Evolutionary conservation across 2,113 vertebrate species (phyloP), one percentile per base, ranked within the genome.

Genomic region (Cebus imitator): DNA sequence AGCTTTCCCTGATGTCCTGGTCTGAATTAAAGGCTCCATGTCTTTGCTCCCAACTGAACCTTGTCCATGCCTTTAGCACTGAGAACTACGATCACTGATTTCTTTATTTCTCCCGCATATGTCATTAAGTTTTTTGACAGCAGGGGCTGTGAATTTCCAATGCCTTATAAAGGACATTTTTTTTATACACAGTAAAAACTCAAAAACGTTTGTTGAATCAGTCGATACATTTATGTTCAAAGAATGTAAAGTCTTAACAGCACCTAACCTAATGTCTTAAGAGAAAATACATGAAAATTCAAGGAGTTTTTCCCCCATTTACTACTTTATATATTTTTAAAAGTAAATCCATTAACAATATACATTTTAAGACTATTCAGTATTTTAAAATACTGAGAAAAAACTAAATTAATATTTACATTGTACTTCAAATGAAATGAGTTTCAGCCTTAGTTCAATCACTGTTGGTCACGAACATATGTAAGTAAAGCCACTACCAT

Each of bases 261-360:
- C 18, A 88, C 27, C 48, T 89, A 88, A 61, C 8, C 23, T 48
- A 80, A 1, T 40, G 27, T 35, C 27, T 91, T 61, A 93, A 61
- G n/a, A 75, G 43, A 72, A 98, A 92, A 70, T 50, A 9, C 61
- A 72, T 12, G 10, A 7, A 81, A 76, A 95, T 52, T 75, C 27
- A 72, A 90, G 78, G 40, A 68, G n/a, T 48, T 57, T 84, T 25
- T 21, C n/a, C 23, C 17, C 20, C 45, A 83, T 37, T 85, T 58
- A 86, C 27, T 35, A 88, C 5, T 50, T 30, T 81, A 45, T 21
- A 13, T 79, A 35, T 89, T 80, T 75, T 25, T 91, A 94, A 92
- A 92, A 76, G 4, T 55, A 84, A 94, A 87, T 70, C 18, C 35
- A 48, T 76, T 92, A 91, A 76, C 9, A 96, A 92, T 94, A 87